These are phyloP conservation scores for Solenopsis fugax DNA, from an alignment of 1,140 invertebrate species.

Conservation along the genomic window DNA sequence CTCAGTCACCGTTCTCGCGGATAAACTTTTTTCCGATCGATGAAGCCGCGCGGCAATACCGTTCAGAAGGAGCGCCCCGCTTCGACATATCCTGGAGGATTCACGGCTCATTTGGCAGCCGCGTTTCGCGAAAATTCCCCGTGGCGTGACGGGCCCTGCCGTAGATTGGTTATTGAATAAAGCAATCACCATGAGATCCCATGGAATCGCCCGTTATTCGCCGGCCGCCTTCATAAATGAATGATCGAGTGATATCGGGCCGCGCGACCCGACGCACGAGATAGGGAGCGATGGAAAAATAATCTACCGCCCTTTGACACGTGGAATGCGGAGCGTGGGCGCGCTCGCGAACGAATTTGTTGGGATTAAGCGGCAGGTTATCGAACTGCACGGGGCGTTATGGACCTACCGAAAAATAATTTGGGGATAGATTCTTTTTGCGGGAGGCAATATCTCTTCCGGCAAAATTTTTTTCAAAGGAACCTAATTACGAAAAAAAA, in stretches of 20 bases:
- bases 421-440: conserved; percentile 13
- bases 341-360: conserved; percentile 19
- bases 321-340: conserved; percentile 28
- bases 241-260: conserved; percentile 60
- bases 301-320: conserved; percentile 64
- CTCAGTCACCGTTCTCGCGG: conserved; percentile 27
- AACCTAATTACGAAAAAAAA: background rate
- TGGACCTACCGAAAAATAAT: conserved; percentile 17
- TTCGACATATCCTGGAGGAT: conserved; percentile 40
- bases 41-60: conserved; percentile 40
- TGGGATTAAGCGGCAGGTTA: conserved; percentile 32
- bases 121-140: conserved; percentile 78
- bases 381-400: background rate
- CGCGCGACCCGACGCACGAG: conserved; percentile 14
- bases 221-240: conserved; percentile 53
- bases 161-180: conserved; percentile 82
- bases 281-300: conserved; percentile 66
- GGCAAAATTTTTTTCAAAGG: background rate
- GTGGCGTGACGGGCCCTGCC: conserved; percentile 66
- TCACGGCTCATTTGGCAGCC: conserved; percentile 71
- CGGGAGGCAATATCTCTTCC: background rate
- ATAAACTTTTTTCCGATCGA: conserved; percentile 63
- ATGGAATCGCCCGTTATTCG: conserved; percentile 65
- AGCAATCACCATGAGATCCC: conserved; percentile 76
- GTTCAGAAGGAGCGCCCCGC: background rate